phyloP scores from a whole-genome alignment of 2,113 vertebrate species.

The Aptenodytes forsteri region DNA sequence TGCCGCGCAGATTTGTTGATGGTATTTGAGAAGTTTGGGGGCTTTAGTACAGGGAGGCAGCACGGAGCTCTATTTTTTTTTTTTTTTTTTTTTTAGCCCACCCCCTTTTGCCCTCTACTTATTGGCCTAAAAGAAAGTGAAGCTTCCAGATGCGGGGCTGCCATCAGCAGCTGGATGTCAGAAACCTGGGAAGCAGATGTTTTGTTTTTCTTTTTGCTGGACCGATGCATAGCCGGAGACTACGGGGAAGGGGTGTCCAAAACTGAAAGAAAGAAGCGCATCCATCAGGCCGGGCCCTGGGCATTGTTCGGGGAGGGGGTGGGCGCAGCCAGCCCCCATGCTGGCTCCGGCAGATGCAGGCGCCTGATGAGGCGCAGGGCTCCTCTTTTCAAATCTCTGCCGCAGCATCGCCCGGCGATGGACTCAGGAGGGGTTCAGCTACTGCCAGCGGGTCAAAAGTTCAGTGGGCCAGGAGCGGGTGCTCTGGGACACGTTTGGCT shows the following conservation, averaged over 20 bases:
- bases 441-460: slow-evolving; percentile 68
- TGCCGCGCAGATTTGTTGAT: background rate
- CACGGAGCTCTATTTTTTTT: background rate
- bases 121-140: background rate
- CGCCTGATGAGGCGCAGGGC: slow-evolving; percentile 28
- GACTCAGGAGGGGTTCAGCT: slow-evolving; percentile 41
- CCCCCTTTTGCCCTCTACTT: background rate
- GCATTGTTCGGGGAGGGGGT: slow-evolving; percentile 54
- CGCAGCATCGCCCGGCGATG: background rate
- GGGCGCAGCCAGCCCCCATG: slow-evolving; percentile 39
- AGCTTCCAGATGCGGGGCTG: slow-evolving; percentile 1
- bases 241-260: background rate
- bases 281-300: slow-evolving; percentile 38
- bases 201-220: slow-evolving; percentile 13
- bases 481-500: background rate
- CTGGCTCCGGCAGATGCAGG: slow-evolving; percentile 62
- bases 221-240: background rate
- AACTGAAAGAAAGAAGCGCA: slow-evolving; percentile 37
- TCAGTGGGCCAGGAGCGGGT: slow-evolving; percentile 62
- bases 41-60: background rate
- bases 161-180: slow-evolving; percentile 16
- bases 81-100: background rate
- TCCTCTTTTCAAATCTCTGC: slow-evolving; percentile 49
- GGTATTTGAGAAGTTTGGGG: slow-evolving; percentile 23
- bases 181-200: slow-evolving; percentile 51